Conservation (phyloP, 1,140 invertebrate genomes). For the Drosophila varians region DNA sequence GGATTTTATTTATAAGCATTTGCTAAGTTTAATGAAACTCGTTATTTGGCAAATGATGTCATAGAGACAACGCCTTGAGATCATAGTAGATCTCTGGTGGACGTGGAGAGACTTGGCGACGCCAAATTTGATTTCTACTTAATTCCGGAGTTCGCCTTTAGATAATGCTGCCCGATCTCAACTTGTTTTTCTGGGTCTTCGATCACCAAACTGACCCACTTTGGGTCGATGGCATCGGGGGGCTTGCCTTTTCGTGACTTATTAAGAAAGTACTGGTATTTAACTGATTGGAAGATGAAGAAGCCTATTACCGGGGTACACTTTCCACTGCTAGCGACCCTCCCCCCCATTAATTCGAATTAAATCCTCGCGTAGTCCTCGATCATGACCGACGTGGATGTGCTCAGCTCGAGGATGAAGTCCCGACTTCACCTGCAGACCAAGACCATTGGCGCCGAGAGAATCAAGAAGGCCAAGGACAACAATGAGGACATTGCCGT, state of each 20-base stretch:
- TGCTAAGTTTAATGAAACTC: conserved; percentile 74
- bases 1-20: conserved; percentile 76
- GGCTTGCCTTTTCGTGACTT: conserved; percentile 47
- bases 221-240: conserved; percentile 20
- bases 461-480: conserved; percentile 90
- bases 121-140: conserved; percentile 59
- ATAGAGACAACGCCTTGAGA: conserved; percentile 57
- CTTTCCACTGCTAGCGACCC: conserved; percentile 10
- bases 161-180: conserved; percentile 7
- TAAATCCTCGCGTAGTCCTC: background rate
- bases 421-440: conserved; percentile 89
- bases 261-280: conserved; percentile 38
- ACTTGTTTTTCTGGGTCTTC: conserved; percentile 43
- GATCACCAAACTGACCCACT: conserved; percentile 58
- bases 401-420: conserved; percentile 90
- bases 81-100: conserved; percentile 17
- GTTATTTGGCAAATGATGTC: conserved; percentile 62
- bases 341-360: background rate
- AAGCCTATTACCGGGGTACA: conserved; percentile 29
- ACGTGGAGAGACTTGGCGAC: conserved; percentile 55
- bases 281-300: background rate
- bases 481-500: conserved; percentile 93
- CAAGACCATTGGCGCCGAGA: conserved; percentile 90
- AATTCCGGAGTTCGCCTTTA: conserved; percentile 30
- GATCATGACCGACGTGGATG: conserved; percentile 88